Percentiles rank a stretch among this genome's conserved stretches.
phyloP scores from a whole-genome alignment of 2,113 vertebrate species.

The Struthio camelus region DNA sequence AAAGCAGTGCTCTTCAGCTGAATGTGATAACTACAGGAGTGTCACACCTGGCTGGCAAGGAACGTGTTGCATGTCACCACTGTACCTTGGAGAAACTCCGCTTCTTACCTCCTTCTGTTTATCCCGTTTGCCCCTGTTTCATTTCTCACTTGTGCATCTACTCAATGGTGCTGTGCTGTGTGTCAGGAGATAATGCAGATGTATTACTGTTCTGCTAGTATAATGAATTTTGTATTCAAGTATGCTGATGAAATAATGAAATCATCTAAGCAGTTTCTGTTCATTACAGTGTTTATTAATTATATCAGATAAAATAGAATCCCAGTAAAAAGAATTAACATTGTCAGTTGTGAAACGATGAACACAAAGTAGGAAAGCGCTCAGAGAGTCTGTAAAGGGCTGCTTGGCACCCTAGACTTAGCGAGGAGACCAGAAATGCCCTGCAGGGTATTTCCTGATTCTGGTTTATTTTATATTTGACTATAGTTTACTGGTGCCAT shows the following conservation, averaged over 20 bases:
- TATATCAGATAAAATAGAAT: constrained; percentile 37
- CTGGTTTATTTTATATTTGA: constrained; percentile 38
- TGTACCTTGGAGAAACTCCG: constrained; percentile 52
- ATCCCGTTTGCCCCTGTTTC: constrained; percentile 16
- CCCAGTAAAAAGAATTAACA: constrained; percentile 29
- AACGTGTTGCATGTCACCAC: constrained; percentile 59
- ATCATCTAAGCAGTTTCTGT: constrained; percentile 57
- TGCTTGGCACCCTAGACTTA: constrained; percentile 9
- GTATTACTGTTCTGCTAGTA: constrained; percentile 57
- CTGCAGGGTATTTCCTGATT: constrained; percentile 49
- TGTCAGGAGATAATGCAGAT: constrained; percentile 69
- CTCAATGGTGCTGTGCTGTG: constrained; percentile 71
- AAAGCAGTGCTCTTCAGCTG: constrained; percentile 58
- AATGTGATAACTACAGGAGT: constrained; percentile 44
- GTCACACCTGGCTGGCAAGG: constrained; percentile 33
- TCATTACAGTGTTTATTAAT: constrained; percentile 66
- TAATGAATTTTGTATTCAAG: constrained; percentile 64
- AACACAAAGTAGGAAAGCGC: constrained; percentile 8
- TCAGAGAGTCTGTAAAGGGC: constrained; percentile 14
- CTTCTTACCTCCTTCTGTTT: constrained; percentile 55
- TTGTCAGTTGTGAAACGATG: constrained; percentile 45
- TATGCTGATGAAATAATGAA: constrained; percentile 65
- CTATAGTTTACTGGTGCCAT: constrained; percentile 44
- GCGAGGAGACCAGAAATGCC: constrained; percentile 15
- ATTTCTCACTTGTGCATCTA: constrained; percentile 41